These are phyloP conservation scores for Neomicropteryx cornuta DNA, from an alignment of 1,140 invertebrate species.

Conservation along the genomic window DNA sequence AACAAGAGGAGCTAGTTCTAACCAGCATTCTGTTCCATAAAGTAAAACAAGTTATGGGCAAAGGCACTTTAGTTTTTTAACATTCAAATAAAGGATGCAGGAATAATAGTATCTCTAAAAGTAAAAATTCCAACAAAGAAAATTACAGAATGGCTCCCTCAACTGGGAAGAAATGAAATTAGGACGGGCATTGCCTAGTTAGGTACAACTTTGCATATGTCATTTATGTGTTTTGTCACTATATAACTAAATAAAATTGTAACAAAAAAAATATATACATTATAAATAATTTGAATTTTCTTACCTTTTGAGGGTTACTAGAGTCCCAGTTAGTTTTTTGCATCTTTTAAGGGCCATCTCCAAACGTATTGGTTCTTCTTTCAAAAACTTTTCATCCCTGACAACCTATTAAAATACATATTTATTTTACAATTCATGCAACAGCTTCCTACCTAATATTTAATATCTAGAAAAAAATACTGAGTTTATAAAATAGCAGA, in stretches of 20 bases:
- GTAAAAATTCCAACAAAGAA: too few relatives aligned
- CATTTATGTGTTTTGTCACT: not conserved
- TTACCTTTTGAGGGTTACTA: conserved; percentile 94
- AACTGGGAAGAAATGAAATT: too few relatives aligned
- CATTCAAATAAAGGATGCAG: not conserved
- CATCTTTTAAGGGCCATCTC: conserved; percentile 84
- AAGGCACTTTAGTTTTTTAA: conserved; percentile 3
- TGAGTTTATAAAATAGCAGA: too few relatives aligned
- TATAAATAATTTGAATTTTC: conserved; percentile 9
- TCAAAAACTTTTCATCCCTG: conserved; percentile 90
- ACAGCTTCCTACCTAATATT: too few relatives aligned
- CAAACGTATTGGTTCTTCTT: conserved; percentile 87
- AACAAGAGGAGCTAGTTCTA: too few relatives aligned
- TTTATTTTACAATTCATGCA: too few relatives aligned
- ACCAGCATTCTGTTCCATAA: too few relatives aligned
- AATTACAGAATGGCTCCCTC: too few relatives aligned
- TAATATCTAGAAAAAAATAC: too few relatives aligned
- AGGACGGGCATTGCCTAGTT: too few relatives aligned
- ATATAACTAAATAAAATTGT: conserved; percentile 5
- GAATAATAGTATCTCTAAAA: conserved; percentile 1
- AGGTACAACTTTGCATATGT: too few relatives aligned
- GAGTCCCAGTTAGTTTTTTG: conserved; percentile 91
- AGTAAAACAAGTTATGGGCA: not conserved
- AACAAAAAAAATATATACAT: conserved; percentile 6
- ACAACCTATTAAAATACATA: too few relatives aligned